These are phyloP conservation scores for Mythimna albipuncta DNA, from an alignment of 2,888 invertebrate species.

Conservation along the genomic window DNA sequence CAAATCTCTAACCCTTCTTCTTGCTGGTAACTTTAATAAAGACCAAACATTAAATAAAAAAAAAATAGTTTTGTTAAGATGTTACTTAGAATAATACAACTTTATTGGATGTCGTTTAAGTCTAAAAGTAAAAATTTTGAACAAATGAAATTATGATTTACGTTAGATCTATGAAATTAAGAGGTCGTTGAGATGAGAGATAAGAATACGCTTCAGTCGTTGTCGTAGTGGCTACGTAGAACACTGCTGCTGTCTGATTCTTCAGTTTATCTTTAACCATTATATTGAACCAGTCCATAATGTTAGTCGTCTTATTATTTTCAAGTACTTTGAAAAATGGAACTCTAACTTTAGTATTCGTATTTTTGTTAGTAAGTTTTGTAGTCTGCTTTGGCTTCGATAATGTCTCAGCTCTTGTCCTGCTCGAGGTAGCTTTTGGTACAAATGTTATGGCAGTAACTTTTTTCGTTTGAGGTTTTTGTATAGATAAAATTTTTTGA, in stretches of 20 bases:
- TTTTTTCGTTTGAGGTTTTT: neutral
- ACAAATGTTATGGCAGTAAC: conserved; percentile 35
- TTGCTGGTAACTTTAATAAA: neutral
- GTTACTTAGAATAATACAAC: neutral
- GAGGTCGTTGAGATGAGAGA: conserved; percentile 8
- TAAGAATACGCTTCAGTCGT: conserved; percentile 52
- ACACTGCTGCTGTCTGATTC: conserved; percentile 56
- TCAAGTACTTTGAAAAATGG: conserved; percentile 10
- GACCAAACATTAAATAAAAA: conserved; percentile 18
- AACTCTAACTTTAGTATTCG: neutral
- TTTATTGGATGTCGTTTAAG: neutral
- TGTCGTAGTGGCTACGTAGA: conserved; percentile 61
- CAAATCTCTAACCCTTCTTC: neutral
- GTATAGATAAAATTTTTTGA: neutral
- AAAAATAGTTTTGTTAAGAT: conserved; percentile 9
- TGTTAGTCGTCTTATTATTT: conserved; percentile 62
- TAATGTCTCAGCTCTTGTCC: neutral
- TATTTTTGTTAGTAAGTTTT: neutral
- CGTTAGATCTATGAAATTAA: conserved; percentile 75
- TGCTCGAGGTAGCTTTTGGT: conserved; percentile 25
- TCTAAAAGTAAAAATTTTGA: neutral
- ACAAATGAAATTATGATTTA: conserved; percentile 41
- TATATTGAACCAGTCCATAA: conserved; percentile 78
- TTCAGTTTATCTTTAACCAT: conserved; percentile 65
- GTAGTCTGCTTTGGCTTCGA: neutral